These are phyloP conservation scores for Dinomys branickii DNA, from an alignment of 2,113 vertebrate species.

Conservation along the genomic window DNA sequence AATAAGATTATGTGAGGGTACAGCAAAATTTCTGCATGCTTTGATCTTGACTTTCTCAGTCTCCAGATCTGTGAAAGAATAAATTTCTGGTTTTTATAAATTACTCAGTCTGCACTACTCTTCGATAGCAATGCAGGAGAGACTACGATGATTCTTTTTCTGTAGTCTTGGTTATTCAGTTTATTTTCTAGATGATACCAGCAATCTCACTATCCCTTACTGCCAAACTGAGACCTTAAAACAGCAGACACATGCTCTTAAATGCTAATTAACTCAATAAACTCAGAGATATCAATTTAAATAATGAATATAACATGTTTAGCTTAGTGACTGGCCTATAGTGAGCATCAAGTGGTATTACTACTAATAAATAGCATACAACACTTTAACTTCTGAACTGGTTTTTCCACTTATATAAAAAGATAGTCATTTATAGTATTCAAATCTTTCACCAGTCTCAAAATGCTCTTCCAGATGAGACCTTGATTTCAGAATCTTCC, in stretches of 20 bases:
- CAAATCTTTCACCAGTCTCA: neutral
- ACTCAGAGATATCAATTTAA: neutral
- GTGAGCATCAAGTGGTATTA: neutral
- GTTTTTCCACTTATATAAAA: neutral
- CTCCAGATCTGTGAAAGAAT: neutral
- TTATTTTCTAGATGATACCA: neutral
- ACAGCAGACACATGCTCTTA: neutral
- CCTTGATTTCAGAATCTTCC: neutral
- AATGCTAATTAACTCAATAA: neutral
- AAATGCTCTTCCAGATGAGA: neutral
- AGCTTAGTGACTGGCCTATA: neutral
- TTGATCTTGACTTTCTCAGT: neutral
- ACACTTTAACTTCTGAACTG: neutral
- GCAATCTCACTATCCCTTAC: neutral
- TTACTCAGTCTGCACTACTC: neutral
- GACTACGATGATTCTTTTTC: neutral
- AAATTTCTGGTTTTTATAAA: neutral
- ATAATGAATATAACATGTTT: neutral
- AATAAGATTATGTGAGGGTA: no score
- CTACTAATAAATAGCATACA: neutral
- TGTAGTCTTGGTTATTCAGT: neutral
- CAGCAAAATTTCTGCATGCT: no score
- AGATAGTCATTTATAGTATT: neutral
- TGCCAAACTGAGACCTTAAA: neutral
- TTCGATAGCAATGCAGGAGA: neutral